phyloP scores from a whole-genome alignment of 1,140 invertebrate genomes.

The Octopus sinensis region DNA sequence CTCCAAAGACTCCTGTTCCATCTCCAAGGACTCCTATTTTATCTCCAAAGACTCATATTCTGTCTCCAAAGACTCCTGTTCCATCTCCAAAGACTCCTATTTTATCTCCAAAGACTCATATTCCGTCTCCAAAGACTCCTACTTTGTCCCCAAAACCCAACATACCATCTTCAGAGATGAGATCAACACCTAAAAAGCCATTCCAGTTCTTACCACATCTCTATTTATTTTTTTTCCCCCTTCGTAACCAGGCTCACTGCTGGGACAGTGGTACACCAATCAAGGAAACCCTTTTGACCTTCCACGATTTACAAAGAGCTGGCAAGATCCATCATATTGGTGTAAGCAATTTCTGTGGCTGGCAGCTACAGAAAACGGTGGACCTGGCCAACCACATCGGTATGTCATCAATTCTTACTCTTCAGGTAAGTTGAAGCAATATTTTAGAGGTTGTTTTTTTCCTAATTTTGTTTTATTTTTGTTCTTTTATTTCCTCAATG shows the following conservation, averaged over 20 bases:
- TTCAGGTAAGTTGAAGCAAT: constrained; percentile 29
- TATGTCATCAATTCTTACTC: constrained; percentile 23
- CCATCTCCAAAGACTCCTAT: too few species aligned
- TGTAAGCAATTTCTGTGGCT: constrained; percentile 43
- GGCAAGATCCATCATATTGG: constrained; percentile 46
- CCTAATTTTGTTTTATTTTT: neutral
- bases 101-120: too few species aligned
- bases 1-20: too few species aligned
- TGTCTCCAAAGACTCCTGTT: too few species aligned
- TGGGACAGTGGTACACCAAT: constrained; percentile 39
- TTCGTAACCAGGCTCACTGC: constrained; percentile 25
- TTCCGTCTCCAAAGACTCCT: too few species aligned
- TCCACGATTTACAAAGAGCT: constrained; percentile 40
- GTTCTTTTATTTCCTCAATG: too few species aligned
- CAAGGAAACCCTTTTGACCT: constrained; percentile 37
- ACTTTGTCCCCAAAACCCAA: too few species aligned
- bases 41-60: too few species aligned
- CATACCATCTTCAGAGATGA: too few species aligned
- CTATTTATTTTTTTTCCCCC: neutral
- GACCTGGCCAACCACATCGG: constrained; percentile 32
- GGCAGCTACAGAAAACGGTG: constrained; percentile 44
- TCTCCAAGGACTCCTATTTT: too few species aligned
- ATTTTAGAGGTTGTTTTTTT: neutral
- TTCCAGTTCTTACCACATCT: neutral
- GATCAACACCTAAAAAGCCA: too few species aligned